A percentile compares a stretch with the other conserved stretches of the same genome.
These are phyloP conservation scores for Rhinophrynus dorsalis DNA, from an alignment of 2,797 vertebrate species.

Conservation along the genomic window DNA sequence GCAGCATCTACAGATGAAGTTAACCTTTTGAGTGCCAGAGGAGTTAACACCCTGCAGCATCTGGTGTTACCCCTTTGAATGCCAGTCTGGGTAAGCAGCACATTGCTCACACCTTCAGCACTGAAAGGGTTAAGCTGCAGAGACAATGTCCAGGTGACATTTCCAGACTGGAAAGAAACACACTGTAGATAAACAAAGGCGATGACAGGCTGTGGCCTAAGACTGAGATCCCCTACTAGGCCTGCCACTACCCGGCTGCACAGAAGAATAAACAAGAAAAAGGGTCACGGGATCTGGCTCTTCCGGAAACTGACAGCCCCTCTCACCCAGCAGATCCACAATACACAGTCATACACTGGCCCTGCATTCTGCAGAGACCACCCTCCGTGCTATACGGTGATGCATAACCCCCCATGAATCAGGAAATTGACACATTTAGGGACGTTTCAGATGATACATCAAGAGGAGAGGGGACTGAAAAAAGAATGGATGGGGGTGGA, in stretches of 20 bases:
- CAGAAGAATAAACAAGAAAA: constrained; percentile 9
- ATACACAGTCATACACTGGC: too few species aligned
- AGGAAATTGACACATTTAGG: too few species aligned
- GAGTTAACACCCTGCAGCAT: too few species aligned
- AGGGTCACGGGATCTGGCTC: background rate
- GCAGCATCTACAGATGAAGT: background rate
- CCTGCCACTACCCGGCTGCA: background rate
- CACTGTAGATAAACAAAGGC: constrained; percentile 3
- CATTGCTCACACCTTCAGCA: too few species aligned
- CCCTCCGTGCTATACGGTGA: too few species aligned
- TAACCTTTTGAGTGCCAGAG: too few species aligned
- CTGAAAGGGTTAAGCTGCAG: constrained; percentile 1
- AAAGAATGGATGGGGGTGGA: too few species aligned
- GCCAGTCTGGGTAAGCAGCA: too few species aligned
- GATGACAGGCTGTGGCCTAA: background rate
- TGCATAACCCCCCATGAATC: too few species aligned
- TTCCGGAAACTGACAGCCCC: constrained; percentile 6
- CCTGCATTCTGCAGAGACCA: too few species aligned
- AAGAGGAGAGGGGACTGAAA: background rate
- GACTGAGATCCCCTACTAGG: background rate
- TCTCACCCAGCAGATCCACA: background rate
- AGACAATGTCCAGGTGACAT: background rate
- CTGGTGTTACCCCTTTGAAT: too few species aligned
- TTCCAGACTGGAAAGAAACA: background rate
- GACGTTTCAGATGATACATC: too few species aligned